phyloP scores from a whole-genome alignment of 2,888 invertebrate species.

The Eristalis intricaria region DNA sequence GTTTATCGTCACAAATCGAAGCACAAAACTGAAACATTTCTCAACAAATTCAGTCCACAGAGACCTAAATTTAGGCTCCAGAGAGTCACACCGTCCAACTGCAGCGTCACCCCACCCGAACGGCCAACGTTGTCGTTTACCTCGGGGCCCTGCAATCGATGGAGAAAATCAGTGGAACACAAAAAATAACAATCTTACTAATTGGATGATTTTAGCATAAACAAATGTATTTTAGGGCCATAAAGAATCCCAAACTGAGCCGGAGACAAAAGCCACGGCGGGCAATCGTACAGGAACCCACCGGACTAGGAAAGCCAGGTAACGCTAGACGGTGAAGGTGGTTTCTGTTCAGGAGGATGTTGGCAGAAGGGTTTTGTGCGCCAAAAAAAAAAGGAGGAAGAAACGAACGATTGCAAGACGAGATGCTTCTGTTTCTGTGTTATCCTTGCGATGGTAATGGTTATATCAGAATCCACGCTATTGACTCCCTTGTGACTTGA shows the following conservation, averaged over 20 bases:
- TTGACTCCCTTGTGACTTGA: constrained; percentile 59
- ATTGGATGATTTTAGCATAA: constrained; percentile 82
- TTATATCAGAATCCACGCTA: constrained; percentile 62
- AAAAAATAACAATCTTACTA: constrained; percentile 82
- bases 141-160: constrained; percentile 74
- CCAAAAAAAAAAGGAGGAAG: constrained; percentile 15
- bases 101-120: constrained; percentile 27
- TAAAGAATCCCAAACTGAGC: constrained; percentile 69
- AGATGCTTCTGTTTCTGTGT: constrained; percentile 33
- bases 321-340: constrained; percentile 37
- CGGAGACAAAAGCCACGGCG: constrained; percentile 24
- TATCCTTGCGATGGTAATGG: constrained; percentile 66
- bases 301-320: constrained; percentile 32
- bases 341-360: constrained; percentile 37
- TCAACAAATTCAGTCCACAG: constrained; percentile 60
- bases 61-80: constrained; percentile 69
- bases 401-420: constrained; percentile 15
- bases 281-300: constrained; percentile 1
- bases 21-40: constrained; percentile 62
- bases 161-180: constrained; percentile 78
- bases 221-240: constrained; percentile 80
- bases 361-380: constrained; percentile 12
- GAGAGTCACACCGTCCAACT: constrained; percentile 60
- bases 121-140: constrained; percentile 35
- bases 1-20: constrained; percentile 63